phyloP scores from a whole-genome alignment of 37 sponge, comb jelly and placozoan species.

The Crambe crambe region DNA sequence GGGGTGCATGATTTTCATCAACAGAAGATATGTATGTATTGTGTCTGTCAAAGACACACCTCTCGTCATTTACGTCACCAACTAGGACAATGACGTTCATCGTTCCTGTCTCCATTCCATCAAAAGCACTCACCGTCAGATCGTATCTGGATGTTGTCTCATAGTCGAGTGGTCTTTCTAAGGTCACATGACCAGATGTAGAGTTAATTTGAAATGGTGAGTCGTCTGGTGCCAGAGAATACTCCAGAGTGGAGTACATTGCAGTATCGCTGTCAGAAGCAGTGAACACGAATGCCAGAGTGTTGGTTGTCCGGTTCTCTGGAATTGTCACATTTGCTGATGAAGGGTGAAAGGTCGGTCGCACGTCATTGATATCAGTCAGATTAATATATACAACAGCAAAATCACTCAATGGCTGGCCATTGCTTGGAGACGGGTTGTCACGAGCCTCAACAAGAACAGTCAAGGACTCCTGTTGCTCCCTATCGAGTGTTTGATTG shows the following conservation, averaged over 20 bases:
- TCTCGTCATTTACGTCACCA: slow-evolving; percentile 51
- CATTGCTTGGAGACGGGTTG: slow-evolving; percentile 2
- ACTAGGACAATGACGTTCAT: slow-evolving; percentile 30
- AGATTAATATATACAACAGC: slow-evolving; percentile 41
- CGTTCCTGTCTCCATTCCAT: slow-evolving; percentile 4
- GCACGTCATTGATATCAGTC: slow-evolving; percentile 63
- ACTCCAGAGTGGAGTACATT: slow-evolving; percentile 17
- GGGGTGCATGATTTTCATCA: slow-evolving; percentile 19
- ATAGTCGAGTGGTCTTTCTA: slow-evolving; percentile 30
- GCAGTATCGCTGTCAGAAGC: slow-evolving; percentile 53
- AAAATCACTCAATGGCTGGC: background rate
- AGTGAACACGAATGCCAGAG: background rate
- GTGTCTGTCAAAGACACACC: slow-evolving; percentile 14
- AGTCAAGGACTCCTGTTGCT: slow-evolving; percentile 3
- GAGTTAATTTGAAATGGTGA: slow-evolving; percentile 43
- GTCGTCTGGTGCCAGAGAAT: background rate
- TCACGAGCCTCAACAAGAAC: slow-evolving; percentile 53
- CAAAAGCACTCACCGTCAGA: slow-evolving; percentile 13
- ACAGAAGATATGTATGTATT: background rate
- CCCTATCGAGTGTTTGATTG: slow-evolving; percentile 31
- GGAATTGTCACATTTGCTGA: slow-evolving; percentile 1
- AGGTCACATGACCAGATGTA: slow-evolving; percentile 18
- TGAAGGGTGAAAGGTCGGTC: slow-evolving; percentile 31
- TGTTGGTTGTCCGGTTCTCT: background rate
- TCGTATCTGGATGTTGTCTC: slow-evolving; percentile 15